A percentile compares a stretch with the other conserved stretches of the same genome.
phyloP scores from a whole-genome alignment of 2,797 vertebrate species.

The Artibeus lituratus region DNA sequence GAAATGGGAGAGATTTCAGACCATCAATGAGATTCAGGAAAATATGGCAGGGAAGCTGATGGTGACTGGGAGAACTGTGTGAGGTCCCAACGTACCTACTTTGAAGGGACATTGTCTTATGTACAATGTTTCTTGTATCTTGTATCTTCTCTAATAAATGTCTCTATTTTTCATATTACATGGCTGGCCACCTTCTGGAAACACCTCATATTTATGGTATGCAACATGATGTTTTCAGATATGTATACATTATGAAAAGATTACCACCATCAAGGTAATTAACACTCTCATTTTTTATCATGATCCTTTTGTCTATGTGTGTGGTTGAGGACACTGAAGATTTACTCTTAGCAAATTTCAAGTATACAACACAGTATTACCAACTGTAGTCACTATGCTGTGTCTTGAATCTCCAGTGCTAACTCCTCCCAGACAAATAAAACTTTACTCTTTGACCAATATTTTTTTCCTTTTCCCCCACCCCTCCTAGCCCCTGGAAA shows the following conservation, averaged over 20 bases:
- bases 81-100: too few relatives aligned
- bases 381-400: background rate
- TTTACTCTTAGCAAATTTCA: background rate
- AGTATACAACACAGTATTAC: background rate
- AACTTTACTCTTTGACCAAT: background rate
- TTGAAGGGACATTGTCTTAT: too few relatives aligned
- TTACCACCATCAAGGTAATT: background rate
- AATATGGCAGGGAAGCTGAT: too few relatives aligned
- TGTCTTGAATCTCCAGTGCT: background rate
- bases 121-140: too few relatives aligned
- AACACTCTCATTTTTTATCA: background rate
- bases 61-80: too few relatives aligned
- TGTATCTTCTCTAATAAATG: too few relatives aligned
- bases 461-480: background rate
- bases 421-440: background rate
- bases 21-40: too few relatives aligned
- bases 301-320: background rate
- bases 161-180: too few relatives aligned
- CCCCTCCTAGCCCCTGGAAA: background rate
- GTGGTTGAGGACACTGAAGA: background rate
- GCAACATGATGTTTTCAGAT: background rate
- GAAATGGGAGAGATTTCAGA: too few relatives aligned
- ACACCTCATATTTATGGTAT: background rate
- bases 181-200: too few relatives aligned
- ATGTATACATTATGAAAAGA: background rate